Base-by-base conservation (phyloP, 2,113 vertebrate species). In the Mobula birostris region DNA sequence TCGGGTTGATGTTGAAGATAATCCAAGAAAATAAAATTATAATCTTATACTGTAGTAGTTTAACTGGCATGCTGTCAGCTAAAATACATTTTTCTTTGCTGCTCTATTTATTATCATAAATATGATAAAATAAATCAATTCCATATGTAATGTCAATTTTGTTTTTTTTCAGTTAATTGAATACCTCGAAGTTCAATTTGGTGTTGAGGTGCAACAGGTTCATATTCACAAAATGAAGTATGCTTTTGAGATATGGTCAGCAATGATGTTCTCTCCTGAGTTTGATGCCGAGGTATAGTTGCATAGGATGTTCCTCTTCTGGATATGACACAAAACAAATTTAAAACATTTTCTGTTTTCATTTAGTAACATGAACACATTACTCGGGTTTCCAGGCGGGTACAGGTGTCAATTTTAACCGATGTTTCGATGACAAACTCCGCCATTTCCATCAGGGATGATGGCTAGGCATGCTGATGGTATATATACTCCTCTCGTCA, bases 211-310 rank as follows among this genome's bases (percentile, higher is more conserved):
- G 72, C 96, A 96, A 80, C 96, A 95, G 0, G 96, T 98, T 94
- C 72, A 94, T 0, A 96, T 99, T 94, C 96, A 96, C 17, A 97
- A 97, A 95, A 96, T 99, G 94, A 97, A 97, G 56, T 97, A 98
- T 85, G 95, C 97, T 83, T 97, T 96, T 95, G 96, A 97, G 95
- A 98, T 99, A 95, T 99, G 98, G 98, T 94, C 96, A 48, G 95
- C 96, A 4, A 97, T 97, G 96, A 98, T 98, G 97, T 95, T 94
- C 0, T 95, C 96, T 0, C 96, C 95, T 14, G 97, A 96, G 95
- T 93, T 95, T 0, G 94, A 98, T 1, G 98, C 97, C 14, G 95
- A 96, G 97, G 97, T 97, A n/a, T 94, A 82, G 83, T 36, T 68
- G 96, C 96, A 93, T 29, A 48, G 40, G 0, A 61, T n/a, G 15